Conservation (phyloP, 2,113 vertebrate genomes). For the Ceyx melanurus region DNA sequence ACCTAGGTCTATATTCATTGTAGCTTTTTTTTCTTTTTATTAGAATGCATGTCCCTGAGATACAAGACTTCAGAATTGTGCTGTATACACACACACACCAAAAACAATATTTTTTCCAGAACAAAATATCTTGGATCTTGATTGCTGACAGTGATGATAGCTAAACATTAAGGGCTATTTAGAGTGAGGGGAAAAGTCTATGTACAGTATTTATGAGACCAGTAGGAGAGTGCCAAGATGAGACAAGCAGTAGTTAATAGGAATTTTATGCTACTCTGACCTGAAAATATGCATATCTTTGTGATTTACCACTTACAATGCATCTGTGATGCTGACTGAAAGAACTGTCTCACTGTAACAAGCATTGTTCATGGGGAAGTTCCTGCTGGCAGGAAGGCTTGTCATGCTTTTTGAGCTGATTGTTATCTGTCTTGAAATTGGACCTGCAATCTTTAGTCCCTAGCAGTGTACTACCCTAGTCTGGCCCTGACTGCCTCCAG, state of each 20-base stretch:
- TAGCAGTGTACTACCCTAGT: rapidly evolving
- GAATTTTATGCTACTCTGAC: not conserved
- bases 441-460: rapidly evolving
- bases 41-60: not conserved
- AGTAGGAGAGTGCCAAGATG: not conserved
- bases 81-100: not conserved
- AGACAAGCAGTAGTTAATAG: not conserved
- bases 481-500: not conserved
- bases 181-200: not conserved
- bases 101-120: not conserved
- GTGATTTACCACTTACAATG: not conserved
- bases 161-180: not conserved
- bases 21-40: not conserved
- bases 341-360: not conserved
- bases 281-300: not conserved
- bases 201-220: not conserved
- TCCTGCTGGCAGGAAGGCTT: not conserved
- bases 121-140: not conserved
- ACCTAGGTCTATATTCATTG: not conserved
- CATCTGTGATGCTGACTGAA: not conserved
- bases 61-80: not conserved
- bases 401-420: not conserved
- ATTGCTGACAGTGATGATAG: not conserved
- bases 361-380: not conserved
- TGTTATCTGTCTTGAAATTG: not conserved